phyloP scores from a whole-genome alignment of 1,140 invertebrate genomes.

The Potamilus streckersoni region DNA sequence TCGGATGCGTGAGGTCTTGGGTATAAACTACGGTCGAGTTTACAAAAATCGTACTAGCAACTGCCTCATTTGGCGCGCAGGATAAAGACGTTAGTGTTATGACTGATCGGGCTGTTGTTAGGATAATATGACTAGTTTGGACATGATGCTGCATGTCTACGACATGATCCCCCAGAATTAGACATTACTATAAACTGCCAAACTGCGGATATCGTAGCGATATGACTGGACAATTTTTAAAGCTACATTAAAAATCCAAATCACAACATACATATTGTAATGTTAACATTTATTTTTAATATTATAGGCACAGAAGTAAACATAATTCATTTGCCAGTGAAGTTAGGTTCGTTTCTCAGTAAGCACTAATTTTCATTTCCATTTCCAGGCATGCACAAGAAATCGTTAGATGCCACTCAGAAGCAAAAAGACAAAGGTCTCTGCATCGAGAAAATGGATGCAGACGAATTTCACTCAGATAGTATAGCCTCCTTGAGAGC shows the following conservation, averaged over 20 bases:
- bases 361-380: background rate
- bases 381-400: constrained; percentile 95
- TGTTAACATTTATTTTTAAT: background rate
- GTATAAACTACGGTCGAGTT: no score
- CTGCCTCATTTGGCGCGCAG: no score
- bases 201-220: background rate
- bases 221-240: background rate
- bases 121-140: no score
- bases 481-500: constrained; percentile 91
- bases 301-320: background rate
- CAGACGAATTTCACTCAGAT: constrained; percentile 66
- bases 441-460: background rate
- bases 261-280: background rate
- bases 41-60: no score
- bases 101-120: no score
- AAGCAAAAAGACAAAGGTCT: constrained; percentile 56
- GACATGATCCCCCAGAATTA: no score
- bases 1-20: no score
- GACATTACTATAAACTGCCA: background rate
- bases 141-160: no score
- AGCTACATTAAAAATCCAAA: background rate
- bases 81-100: no score
- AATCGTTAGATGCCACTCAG: constrained; percentile 95
- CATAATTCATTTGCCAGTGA: background rate
- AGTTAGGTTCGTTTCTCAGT: background rate